Evolutionary conservation across 2,888 invertebrate species (phyloP), one percentile per base, ranked within the genome.

Genomic region (Aquatica leii): DNA sequence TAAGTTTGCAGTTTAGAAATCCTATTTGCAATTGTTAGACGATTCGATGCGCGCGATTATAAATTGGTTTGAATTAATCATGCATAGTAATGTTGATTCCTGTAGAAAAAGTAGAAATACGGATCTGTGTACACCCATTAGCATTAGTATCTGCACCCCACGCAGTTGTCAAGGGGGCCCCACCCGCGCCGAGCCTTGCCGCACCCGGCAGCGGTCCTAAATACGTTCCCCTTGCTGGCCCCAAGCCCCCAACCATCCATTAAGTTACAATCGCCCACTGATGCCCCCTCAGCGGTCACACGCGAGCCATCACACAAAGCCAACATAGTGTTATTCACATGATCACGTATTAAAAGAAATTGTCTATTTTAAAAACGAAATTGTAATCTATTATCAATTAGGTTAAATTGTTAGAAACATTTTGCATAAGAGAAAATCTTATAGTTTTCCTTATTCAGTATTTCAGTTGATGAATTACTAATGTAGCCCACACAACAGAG

Each of bases 161-260:
- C 73, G 74, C 72, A 72, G 73, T 73, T 72, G 72, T 73, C 72
- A 74, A 72, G 73, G 68, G 72, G 71, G 72, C 71, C 74, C 71
- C 72, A 73, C 73, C 74, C 78, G 77, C 80, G 78, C 76, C 80
- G 78, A 76, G 75, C 77, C 76, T 76, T 76, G 69, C 75, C 79
- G 76, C 75, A 73, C 75, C 76, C 74, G 68, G 66, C 59, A 70
- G 71, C 60, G 66, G 67, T 68, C 71, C 70, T 69, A 68, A 64
- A 66, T 64, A 66, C 65, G 65, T 50, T 62, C 67, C 67, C 68
- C 66, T 65, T 65, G 67, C 58, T 66, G 65, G 62, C 69, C 66
- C 72, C 71, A 46, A 46, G 65, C 62, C 69, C 66, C 72, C 65
- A 68, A 61, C 67, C 69, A 66, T 67, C 66, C 65, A 62, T 58